Conservation (phyloP, 2,797 vertebrate species). For the Spheniscus humboldti region DNA sequence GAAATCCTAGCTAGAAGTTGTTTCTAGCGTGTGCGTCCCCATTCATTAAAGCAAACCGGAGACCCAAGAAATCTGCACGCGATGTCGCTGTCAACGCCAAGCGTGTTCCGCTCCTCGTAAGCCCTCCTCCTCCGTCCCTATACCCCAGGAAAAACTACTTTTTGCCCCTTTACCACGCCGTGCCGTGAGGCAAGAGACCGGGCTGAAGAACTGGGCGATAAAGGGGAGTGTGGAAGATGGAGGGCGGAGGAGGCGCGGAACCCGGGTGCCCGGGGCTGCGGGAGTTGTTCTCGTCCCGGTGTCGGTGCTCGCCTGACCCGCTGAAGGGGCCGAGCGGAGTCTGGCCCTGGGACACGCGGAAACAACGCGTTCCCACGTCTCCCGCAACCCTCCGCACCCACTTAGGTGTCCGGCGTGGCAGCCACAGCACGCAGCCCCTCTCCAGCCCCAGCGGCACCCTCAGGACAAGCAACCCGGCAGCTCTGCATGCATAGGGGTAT, state of each 20-base stretch:
- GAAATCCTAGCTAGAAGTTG: neutral
- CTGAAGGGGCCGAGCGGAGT: neutral
- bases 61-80: neutral
- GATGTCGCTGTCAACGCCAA: neutral
- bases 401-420: too few species aligned
- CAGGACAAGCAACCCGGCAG: neutral
- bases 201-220: neutral
- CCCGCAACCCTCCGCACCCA: neutral
- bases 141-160: accelerated
- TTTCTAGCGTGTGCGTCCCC: neutral
- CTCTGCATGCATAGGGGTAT: accelerated
- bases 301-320: neutral
- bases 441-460: too few species aligned
- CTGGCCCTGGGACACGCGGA: neutral
- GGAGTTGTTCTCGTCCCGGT: neutral
- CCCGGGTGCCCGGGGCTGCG: accelerated
- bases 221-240: neutral
- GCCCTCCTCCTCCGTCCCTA: neutral
- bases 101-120: accelerated
- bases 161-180: neutral
- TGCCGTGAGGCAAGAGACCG: neutral
- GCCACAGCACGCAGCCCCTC: neutral
- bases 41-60: neutral
- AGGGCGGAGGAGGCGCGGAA: accelerated
- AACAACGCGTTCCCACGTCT: neutral